Conservation (phyloP, 2,113 vertebrate genomes). For the Manacus vitellinus region DNA sequence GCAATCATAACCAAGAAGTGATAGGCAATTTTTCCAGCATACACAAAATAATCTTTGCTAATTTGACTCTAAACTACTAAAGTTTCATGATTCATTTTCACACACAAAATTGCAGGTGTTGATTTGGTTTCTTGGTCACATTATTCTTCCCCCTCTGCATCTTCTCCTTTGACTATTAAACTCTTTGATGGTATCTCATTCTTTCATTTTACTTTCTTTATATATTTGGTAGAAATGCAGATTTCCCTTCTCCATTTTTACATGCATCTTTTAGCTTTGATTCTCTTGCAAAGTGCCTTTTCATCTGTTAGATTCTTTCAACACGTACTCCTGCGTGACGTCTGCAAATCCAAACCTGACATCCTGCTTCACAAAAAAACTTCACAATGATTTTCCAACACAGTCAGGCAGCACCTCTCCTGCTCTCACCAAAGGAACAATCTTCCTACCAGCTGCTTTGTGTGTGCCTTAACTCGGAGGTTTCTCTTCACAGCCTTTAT, state of each 20-base stretch:
- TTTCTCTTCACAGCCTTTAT: background rate
- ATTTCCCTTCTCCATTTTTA: background rate
- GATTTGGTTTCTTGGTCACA: background rate
- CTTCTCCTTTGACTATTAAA: background rate
- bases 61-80: background rate
- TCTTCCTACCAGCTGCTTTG: background rate
- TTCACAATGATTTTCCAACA: background rate
- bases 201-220: background rate
- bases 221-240: background rate
- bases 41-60: background rate
- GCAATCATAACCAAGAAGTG: background rate
- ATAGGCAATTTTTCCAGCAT: background rate
- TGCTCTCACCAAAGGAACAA: background rate
- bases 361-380: background rate
- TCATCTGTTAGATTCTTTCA: background rate
- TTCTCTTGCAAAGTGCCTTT: background rate
- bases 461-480: background rate
- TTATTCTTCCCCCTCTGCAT: background rate
- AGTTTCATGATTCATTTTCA: background rate
- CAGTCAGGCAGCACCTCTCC: background rate
- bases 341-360: background rate
- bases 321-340: rapidly evolving
- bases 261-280: background rate
- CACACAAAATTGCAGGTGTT: background rate
- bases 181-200: background rate